Conservation (phyloP, 2,113 vertebrate genomes). For the Gymnobelideus leadbeateri region DNA sequence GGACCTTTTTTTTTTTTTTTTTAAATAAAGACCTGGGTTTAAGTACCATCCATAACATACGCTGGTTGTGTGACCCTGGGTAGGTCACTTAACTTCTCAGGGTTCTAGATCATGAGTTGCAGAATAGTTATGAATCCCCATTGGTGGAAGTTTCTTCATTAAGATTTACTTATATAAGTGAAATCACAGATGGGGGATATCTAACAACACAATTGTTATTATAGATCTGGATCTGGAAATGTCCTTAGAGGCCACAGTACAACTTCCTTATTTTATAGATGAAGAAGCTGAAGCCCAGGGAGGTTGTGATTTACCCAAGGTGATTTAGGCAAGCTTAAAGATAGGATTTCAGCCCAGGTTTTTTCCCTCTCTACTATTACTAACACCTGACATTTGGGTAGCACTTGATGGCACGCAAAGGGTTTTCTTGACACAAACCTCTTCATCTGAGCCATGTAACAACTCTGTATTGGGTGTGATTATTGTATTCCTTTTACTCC, state of each 20-base stretch:
- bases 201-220: neutral
- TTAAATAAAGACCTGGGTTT: neutral
- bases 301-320: neutral
- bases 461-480: neutral
- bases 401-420: constrained; percentile 3
- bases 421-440: neutral
- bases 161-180: neutral
- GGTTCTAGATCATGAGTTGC: neutral
- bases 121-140: neutral
- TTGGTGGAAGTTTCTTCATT: neutral
- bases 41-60: neutral
- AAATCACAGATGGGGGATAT: neutral
- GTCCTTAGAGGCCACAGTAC: neutral
- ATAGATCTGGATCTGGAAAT: neutral
- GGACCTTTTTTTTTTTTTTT: neutral
- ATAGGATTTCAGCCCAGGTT: neutral
- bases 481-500: neutral
- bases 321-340: neutral
- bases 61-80: neutral
- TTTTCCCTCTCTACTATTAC: neutral
- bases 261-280: neutral
- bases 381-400: constrained; percentile 18
- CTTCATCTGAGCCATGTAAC: neutral
- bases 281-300: neutral
- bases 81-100: neutral